Percentiles rank a stretch among this genome's conserved stretches.
Conservation (phyloP, 2,113 vertebrate species). For the Hirundichthys speculiger region DNA sequence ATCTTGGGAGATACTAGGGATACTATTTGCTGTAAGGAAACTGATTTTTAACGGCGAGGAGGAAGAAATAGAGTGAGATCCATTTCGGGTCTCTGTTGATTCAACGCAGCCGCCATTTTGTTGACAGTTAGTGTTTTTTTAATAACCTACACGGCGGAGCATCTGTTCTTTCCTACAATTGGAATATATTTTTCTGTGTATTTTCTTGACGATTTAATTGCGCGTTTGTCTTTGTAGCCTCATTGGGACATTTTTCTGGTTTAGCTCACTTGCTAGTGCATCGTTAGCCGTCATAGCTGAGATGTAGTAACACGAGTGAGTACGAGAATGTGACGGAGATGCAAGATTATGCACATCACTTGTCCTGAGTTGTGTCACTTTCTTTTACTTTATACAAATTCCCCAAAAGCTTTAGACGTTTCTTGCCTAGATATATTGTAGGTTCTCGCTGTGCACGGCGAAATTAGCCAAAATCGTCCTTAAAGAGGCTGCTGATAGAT, state of each 20-base stretch:
- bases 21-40: conserved; percentile 51
- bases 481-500: conserved; percentile 60
- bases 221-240: conserved; percentile 13
- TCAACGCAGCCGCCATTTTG: conserved; percentile 88
- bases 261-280: conserved; percentile 68
- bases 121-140: conserved; percentile 85
- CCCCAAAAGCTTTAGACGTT: not conserved
- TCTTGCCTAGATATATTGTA: not conserved
- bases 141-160: conserved; percentile 75
- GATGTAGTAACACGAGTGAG: conserved; percentile 77
- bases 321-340: conserved; percentile 77
- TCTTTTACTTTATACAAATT: conserved; percentile 19
- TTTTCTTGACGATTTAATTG: conserved; percentile 2
- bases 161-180: conserved; percentile 55
- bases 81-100: conserved; percentile 87
- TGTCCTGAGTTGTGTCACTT: conserved; percentile 40
- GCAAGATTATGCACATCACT: conserved; percentile 64
- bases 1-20: conserved; percentile 64
- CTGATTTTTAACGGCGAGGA: conserved; percentile 50
- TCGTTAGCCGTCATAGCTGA: conserved; percentile 73
- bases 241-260: conserved; percentile 21
- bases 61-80: conserved; percentile 76
- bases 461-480: conserved; percentile 52
- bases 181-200: conserved; percentile 19
- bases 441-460: conserved; percentile 23